Base-by-base conservation (phyloP, 1,140 invertebrate species). In the Saccostrea glomerata region DNA sequence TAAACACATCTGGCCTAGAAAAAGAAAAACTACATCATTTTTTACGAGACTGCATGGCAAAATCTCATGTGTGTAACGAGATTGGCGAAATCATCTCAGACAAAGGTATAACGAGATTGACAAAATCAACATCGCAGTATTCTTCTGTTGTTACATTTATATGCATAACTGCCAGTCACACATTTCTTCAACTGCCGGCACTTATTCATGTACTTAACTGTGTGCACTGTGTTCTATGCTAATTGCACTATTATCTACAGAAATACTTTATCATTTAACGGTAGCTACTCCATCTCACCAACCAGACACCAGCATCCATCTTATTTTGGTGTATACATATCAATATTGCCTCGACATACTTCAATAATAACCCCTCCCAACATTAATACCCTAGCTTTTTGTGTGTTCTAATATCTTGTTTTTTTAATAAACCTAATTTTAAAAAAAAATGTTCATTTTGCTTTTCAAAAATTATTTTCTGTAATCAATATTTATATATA, bases 1-100 rank as follows among this genome's bases (percentile, higher is more conserved):
- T 63, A 77, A 77, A 30, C 70, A 25, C 70, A 77, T 77, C 70
- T 77, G 70, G 70, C 11, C 70, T 15, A 30, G n/a, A 20, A n/a
- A 63, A 20, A 63, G 30, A 36, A 36, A 36, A 36, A 36, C 30
- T 36, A 63, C 58, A 63, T 17, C 15, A 20, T 20, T 17, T 23
- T 73, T n/a, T 73, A 73, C 23, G 25, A 73, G 23, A 73, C 20
- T 23, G n/a, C n/a, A n/a, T n/a, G 70, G 23, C 70, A 77, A 77
- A 36, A 77, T 77, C 30, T 36, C 30, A 36, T 36, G 30, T 36
- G 30, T 36, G 30, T 36, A n/a, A 63, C 17, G n/a, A 30, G 70
- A 30, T 36, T 77, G 70, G 23, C 70, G 36, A 77, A 17, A 77
- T 77, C 30, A 7, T 36, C 30, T 36, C 2, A 36, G 30, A 36